Evolutionary conservation across 2,797 vertebrate genomes (phyloP).

Genomic region (Lates japonicus): DNA sequence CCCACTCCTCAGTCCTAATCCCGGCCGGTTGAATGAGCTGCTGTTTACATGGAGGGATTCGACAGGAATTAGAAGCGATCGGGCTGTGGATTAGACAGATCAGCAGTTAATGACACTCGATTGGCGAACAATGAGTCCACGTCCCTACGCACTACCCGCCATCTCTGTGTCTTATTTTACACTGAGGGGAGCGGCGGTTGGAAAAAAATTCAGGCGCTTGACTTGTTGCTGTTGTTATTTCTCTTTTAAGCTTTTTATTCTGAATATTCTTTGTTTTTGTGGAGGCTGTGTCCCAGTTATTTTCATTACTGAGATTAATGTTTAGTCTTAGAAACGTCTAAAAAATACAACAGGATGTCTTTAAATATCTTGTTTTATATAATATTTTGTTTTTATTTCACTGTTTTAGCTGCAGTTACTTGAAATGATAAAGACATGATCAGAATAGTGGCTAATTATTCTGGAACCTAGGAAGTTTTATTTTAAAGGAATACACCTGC

Average conservation of each 20-base stretch:
- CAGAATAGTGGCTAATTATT: too few relatives aligned
- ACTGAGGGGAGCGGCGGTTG: not conserved
- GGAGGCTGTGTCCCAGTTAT: not conserved
- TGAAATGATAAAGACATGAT: too few relatives aligned
- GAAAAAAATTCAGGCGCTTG: not conserved
- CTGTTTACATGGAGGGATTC: constrained; percentile 93
- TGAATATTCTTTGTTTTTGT: not conserved
- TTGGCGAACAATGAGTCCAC: constrained; percentile 55
- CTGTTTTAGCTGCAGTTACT: too few relatives aligned
- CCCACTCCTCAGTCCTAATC: constrained; percentile 88
- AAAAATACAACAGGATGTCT: too few relatives aligned
- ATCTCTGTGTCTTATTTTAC: constrained; percentile 63
- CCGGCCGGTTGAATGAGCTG: constrained; percentile 86
- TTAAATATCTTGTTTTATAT: too few relatives aligned
- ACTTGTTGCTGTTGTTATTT: not conserved
- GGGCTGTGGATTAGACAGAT: constrained; percentile 88
- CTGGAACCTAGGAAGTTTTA: not conserved
- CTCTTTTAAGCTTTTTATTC: too few relatives aligned
- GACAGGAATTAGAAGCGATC: constrained; percentile 91
- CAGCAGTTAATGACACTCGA: constrained; percentile 74
- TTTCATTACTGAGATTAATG: too few relatives aligned
- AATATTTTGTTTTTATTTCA: too few relatives aligned
- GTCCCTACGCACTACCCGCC: not conserved
- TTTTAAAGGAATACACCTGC: not conserved
- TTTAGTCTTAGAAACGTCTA: too few relatives aligned